These are phyloP conservation scores for Drosophila carrolli DNA, from an alignment of 1,140 invertebrate genomes.

Conservation along the genomic window DNA sequence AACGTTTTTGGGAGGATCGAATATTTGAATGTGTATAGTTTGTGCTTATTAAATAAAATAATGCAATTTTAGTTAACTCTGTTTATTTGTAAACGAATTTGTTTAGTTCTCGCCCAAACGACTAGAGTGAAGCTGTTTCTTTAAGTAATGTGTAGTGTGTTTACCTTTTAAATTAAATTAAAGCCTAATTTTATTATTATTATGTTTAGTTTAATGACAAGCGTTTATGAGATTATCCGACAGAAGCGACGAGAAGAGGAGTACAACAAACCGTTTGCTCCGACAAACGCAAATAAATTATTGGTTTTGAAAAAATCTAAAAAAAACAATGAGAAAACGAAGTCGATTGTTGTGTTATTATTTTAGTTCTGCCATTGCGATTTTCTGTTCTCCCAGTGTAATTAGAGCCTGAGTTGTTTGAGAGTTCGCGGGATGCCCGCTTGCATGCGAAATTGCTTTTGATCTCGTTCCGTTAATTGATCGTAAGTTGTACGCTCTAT, in stretches of 20 bases:
- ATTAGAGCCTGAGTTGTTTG: slow-evolving; percentile 40
- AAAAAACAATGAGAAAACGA: slow-evolving; percentile 58
- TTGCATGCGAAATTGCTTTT: slow-evolving; percentile 67
- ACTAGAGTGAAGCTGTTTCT: slow-evolving; percentile 77
- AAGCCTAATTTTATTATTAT: slow-evolving; percentile 73
- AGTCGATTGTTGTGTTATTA: slow-evolving; percentile 73
- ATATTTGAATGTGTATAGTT: slow-evolving; percentile 78
- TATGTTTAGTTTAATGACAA: slow-evolving; percentile 81
- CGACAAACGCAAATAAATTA: slow-evolving; percentile 74
- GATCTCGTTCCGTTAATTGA: slow-evolving; percentile 80
- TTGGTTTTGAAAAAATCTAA: slow-evolving; percentile 81
- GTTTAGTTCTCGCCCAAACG: slow-evolving; percentile 67
- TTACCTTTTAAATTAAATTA: slow-evolving; percentile 76
- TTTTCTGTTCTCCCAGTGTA: slow-evolving; percentile 38
- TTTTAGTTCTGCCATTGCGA: slow-evolving; percentile 55
- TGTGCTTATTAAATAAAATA: slow-evolving; percentile 67
- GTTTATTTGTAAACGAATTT: slow-evolving; percentile 78
- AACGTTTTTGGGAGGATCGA: slow-evolving; percentile 34
- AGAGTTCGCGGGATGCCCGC: slow-evolving; percentile 10
- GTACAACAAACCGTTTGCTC: slow-evolving; percentile 47
- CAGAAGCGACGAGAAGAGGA: slow-evolving; percentile 41
- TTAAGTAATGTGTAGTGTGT: slow-evolving; percentile 81
- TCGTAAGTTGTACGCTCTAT: slow-evolving; percentile 57
- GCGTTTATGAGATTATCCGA: slow-evolving; percentile 78
- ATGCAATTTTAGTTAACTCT: slow-evolving; percentile 83